Evolutionary conservation across 2,113 vertebrate genomes (phyloP).

Genomic region (Ictidomys tridecemlineatus): DNA sequence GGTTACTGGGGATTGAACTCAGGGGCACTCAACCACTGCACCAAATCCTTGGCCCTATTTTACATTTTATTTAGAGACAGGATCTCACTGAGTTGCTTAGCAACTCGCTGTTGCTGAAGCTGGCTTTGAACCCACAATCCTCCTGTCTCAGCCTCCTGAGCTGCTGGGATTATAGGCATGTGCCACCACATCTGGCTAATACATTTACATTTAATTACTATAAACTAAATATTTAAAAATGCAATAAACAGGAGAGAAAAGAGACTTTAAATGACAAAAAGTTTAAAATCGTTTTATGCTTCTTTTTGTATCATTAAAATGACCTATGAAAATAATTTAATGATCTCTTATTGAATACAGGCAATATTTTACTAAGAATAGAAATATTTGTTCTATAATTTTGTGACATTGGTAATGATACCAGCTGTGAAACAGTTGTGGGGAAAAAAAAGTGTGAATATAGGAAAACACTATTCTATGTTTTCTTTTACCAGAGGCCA

Average conservation of each 20-base stretch:
- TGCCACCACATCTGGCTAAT: neutral
- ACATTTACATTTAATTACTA: neutral
- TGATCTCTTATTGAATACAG: neutral
- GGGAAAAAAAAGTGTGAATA: neutral
- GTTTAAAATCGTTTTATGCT: neutral
- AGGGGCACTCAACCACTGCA: too few species aligned
- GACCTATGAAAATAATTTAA: neutral
- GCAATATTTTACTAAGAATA: neutral
- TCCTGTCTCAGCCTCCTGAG: too few species aligned
- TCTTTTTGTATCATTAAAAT: neutral
- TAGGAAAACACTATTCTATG: neutral
- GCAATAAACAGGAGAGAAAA: neutral
- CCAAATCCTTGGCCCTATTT: too few species aligned
- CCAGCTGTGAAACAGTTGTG: neutral
- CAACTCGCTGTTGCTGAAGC: too few species aligned
- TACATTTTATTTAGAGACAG: too few species aligned
- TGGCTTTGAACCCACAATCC: too few species aligned
- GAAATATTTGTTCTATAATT: neutral
- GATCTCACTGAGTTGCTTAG: too few species aligned
- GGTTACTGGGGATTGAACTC: too few species aligned
- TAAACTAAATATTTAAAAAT: constrained; percentile 32
- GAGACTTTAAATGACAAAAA: neutral
- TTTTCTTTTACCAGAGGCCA: neutral
- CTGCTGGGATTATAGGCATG: too few species aligned
- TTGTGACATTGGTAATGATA: neutral